phyloP scores from a whole-genome alignment of 2,113 vertebrate species.

The Rhynchomys soricoides region DNA sequence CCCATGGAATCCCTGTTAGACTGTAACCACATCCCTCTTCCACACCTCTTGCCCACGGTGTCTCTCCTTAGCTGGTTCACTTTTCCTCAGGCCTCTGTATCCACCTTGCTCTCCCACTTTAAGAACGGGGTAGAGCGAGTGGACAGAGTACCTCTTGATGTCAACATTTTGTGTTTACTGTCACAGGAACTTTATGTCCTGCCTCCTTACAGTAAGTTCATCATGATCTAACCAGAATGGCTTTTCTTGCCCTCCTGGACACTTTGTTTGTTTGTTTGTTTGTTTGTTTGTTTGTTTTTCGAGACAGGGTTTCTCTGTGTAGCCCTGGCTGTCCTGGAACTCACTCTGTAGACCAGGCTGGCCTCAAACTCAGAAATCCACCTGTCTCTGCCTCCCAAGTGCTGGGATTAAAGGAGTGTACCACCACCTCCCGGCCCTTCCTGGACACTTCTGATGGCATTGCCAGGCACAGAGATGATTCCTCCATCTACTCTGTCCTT shows the following conservation, averaged over 20 bases:
- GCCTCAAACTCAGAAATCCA: too few species aligned
- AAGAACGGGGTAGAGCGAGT: not conserved
- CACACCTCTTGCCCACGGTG: not conserved
- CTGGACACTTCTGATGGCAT: not conserved
- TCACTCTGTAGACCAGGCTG: too few species aligned
- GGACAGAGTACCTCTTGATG: not conserved
- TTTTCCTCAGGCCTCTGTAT: not conserved
- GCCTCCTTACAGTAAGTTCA: not conserved
- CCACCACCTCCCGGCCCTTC: too few species aligned
- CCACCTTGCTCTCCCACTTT: not conserved
- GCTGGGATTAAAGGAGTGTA: too few species aligned
- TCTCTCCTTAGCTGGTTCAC: not conserved
- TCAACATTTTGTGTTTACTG: not conserved
- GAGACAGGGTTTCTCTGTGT: too few species aligned
- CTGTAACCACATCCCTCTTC: not conserved
- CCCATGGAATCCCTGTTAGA: too few species aligned
- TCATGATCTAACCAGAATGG: fast-evolving
- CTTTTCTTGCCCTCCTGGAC: not conserved
- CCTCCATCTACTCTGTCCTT: not conserved
- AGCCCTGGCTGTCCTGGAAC: too few species aligned
- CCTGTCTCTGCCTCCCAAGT: too few species aligned
- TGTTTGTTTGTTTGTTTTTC: too few species aligned
- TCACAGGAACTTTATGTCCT: not conserved
- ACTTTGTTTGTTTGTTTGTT: too few species aligned
- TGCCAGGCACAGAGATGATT: not conserved